phyloP scores from a whole-genome alignment of 1,140 invertebrate species.

The Apolygus lucorum region DNA sequence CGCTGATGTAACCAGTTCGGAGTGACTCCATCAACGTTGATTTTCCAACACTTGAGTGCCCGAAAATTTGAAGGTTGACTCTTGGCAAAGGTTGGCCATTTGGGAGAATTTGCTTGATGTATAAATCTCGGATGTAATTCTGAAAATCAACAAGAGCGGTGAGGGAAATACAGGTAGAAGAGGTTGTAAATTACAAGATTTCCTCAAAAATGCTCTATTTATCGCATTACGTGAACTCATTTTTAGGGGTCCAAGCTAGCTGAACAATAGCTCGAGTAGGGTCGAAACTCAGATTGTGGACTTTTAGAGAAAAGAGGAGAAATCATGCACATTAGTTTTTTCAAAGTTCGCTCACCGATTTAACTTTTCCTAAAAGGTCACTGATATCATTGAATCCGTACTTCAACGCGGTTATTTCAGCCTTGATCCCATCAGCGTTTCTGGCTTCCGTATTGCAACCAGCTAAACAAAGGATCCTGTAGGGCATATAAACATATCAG shows the following conservation, averaged over 20 bases:
- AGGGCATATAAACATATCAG: conserved; percentile 30
- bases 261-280: no score
- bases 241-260: no score
- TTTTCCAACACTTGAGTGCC: conserved; percentile 69
- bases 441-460: conserved; percentile 58
- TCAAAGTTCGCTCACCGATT: conserved; percentile 58
- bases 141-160: conserved; percentile 33
- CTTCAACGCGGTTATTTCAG: conserved; percentile 72
- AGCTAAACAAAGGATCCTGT: conserved; percentile 60
- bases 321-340: no score
- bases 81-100: conserved; percentile 53
- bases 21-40: conserved; percentile 62
- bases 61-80: conserved; percentile 67
- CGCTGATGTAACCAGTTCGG: conserved; percentile 57
- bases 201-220: no score
- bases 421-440: conserved; percentile 63
- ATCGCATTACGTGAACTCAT: no score
- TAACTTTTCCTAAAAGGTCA: conserved; percentile 58
- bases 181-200: no score
- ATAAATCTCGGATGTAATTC: conserved; percentile 49
- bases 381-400: conserved; percentile 67
- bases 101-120: conserved; percentile 60
- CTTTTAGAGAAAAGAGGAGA: no score
- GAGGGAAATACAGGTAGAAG: conserved; percentile 3
- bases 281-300: no score